Base-by-base conservation (phyloP, 2,113 vertebrate genomes). In the Ammodytes dubius region DNA sequence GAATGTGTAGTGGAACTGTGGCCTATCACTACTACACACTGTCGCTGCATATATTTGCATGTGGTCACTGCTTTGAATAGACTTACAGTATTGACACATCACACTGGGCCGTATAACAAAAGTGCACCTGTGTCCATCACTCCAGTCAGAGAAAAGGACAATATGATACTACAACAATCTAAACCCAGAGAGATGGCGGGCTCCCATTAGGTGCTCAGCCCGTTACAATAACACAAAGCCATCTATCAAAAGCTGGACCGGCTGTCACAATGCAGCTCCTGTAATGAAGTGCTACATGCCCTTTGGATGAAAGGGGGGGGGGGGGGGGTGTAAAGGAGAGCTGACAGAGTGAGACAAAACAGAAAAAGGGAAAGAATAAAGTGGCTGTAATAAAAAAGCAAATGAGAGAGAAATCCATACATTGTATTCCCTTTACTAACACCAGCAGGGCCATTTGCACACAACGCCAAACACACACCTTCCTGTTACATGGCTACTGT, bases 221-320 rank as follows among this genome's bases (percentile, higher is more conserved):
- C 63, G 76, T 81, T 72, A 70, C 49, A 68, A 57, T 56, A 77
- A 84, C 58, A 81, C 82, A 71, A 81, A 86, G 81, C 54, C 77
- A 87, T 88, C 74, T 69, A 84, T 92, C 88, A 77, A 83, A 77
- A 78, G 58, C 72, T n/a, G 13, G 57, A 65, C 66, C 73, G 15
- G 45, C 75, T 81, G 79, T 91, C 91, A 88, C 70, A 60, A 54
- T 13, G 63, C 60, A 65, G 87, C 78, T 78, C 66, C 64, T 69
- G 60, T 91, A 92, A 92, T 91, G 84, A 90, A 89, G 74, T 76
- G 82, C 63, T 74, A 60, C 68, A 76, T 40, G 79, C 13, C 82
- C 53, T 57, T 37, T 13, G 43, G 75, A 87, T 82, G 9, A 69
- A 57, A 15, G 27, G 27, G 27, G 27, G 27, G 27, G 27, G 27